Evolutionary conservation across 2,113 vertebrate species (phyloP), one percentile per base, ranked within the genome.

Genomic region (Datnioides undecimradiatus): DNA sequence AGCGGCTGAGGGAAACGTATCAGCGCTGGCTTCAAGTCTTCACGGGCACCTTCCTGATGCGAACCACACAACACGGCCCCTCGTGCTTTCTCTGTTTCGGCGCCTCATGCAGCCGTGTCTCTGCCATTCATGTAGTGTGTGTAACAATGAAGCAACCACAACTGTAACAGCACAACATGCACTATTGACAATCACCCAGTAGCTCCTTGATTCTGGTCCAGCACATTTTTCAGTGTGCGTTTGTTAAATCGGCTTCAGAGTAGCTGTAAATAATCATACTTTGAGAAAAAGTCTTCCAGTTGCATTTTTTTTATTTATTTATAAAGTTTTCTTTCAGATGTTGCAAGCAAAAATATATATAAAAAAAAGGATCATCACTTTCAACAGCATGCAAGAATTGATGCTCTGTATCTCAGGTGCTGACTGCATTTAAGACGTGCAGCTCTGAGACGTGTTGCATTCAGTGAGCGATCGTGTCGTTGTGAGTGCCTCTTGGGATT

Each of bases 391-490:
- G 91, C 52, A 73, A 57, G 41, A 51, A 48, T 33, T 58, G 69
- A 9, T 75, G 66, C 72, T 72, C 70, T 58, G 63, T 79, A 82
- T 80, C 90, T 91, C 88, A 91, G 88, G 90, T 86, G 84, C 82
- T 69, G 48, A 79, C 68, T 82, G 55, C 77, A 72, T 79, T 83
- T 33, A 81, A 3, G 48, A 83, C 72, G 27, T 90, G 81, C 85
- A 85, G 87, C 75, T 68, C 60, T 68, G 60, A 66, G 76, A 65
- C 60, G 25, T 49, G 31, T 73, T 41, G 33, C 33, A 49, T 58
- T 33, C 27, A 62, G 36, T 8, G 77, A 74, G 46, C 68, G 72
- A 76, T 45, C 48, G 57, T 84, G 75, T 79, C 69, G 64, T 88
- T 79, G 60, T 70, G 73, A 72, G 48, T 78, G 55, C 73, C 69